Conservation (phyloP, 92 coral and sea anemone genomes). For the Ricordea florida region DNA sequence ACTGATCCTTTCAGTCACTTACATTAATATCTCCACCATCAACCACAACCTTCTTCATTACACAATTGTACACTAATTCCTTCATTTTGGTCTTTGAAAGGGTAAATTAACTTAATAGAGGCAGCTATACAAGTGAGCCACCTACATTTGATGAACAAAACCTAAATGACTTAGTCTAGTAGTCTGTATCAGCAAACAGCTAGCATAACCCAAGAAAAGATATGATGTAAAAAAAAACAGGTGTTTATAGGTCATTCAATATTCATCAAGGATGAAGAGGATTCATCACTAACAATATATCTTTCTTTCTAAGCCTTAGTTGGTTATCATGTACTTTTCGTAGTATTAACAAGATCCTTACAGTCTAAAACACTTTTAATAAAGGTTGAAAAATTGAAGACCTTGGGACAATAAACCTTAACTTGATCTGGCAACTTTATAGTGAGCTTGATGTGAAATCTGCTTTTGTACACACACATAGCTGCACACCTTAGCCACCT, state of each 20-base stretch:
- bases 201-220: background rate
- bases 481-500: constrained; percentile 8
- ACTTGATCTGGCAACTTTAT: no score
- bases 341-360: no score
- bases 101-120: background rate
- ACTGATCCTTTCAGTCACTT: constrained; percentile 1
- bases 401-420: no score
- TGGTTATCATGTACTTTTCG: no score
- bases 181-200: background rate
- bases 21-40: constrained; percentile 59
- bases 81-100: constrained; percentile 31
- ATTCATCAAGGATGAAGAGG: constrained; percentile 8
- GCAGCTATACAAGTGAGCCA: background rate
- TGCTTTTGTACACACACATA: background rate
- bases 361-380: no score
- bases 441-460: no score
- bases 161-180: background rate
- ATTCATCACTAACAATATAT: no score
- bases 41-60: constrained; percentile 31
- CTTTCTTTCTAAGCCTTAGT: no score
- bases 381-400: no score
- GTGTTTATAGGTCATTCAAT: background rate
- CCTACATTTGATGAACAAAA: background rate
- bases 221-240: constrained; percentile 31
- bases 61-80: constrained; percentile 59